Conservation (phyloP, 1,140 invertebrate species). For the Caenorhabditis inopinata region DNA sequence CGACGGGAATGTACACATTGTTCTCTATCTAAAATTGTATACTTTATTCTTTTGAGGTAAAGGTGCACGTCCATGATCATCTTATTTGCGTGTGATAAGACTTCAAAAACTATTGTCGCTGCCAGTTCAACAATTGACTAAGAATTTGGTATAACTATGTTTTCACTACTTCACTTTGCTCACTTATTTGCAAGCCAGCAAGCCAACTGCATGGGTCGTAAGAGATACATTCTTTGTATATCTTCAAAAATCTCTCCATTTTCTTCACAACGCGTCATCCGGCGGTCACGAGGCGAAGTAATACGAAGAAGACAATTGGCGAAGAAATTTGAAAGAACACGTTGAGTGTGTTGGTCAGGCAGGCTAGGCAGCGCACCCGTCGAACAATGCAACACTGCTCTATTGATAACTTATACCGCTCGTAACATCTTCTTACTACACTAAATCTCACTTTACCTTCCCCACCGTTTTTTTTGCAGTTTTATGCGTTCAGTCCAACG, state of each 20-base stretch:
- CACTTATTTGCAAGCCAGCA: background rate
- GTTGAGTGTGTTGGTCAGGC: background rate
- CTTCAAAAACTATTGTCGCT: background rate
- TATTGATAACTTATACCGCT: background rate
- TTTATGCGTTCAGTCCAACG: background rate
- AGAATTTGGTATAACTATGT: no score
- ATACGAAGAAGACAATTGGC: background rate
- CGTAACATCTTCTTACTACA: background rate
- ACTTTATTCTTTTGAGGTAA: background rate
- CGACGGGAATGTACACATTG: background rate
- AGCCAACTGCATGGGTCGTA: background rate
- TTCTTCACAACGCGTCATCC: background rate
- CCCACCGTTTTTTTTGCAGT: slow-evolving; percentile 19
- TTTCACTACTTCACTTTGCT: background rate
- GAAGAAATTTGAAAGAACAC: background rate
- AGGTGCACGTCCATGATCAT: background rate
- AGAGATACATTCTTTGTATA: background rate
- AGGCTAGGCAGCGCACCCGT: no score
- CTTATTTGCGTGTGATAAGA: background rate
- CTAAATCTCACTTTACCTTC: background rate
- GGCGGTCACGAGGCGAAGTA: background rate
- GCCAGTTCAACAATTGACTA: background rate
- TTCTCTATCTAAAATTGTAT: background rate
- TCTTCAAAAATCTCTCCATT: slow-evolving; percentile 1
- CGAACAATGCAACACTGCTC: slow-evolving; percentile 22